Evolutionary conservation across 1,140 invertebrate species (phyloP).

Genomic region (Plectus sambesii): DNA sequence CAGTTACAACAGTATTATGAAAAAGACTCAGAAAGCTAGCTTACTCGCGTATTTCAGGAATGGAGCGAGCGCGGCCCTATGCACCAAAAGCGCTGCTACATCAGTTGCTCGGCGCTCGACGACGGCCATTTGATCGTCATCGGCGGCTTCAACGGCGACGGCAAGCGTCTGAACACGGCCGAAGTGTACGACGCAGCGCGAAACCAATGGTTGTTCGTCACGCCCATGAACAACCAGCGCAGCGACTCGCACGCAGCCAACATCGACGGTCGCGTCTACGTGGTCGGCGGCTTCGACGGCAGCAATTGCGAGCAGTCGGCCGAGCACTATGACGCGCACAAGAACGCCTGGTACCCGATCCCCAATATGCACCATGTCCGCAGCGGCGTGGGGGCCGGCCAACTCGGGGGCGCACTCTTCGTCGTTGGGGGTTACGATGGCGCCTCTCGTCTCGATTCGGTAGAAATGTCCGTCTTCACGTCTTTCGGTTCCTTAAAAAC

Average conservation of each 20-base stretch:
- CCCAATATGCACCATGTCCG: slow-evolving; percentile 61
- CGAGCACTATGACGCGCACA: slow-evolving; percentile 69
- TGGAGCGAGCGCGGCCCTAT: slow-evolving; percentile 58
- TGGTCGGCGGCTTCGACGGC: slow-evolving; percentile 77
- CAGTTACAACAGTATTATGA: too few species aligned
- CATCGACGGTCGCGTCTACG: slow-evolving; percentile 61
- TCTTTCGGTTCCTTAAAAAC: too few species aligned
- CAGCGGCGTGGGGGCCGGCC: slow-evolving; percentile 63
- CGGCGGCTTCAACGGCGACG: slow-evolving; percentile 55
- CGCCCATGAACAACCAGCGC: slow-evolving; percentile 54
- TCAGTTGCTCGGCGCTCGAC: slow-evolving; percentile 60
- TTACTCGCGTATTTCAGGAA: slow-evolving; percentile 58
- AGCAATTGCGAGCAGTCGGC: slow-evolving; percentile 70
- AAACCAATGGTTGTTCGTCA: slow-evolving; percentile 46
- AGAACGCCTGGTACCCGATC: slow-evolving; percentile 73
- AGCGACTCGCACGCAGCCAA: slow-evolving; percentile 64
- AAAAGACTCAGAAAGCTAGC: too few species aligned
- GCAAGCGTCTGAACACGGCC: slow-evolving; percentile 43
- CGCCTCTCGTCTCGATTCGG: slow-evolving; percentile 53
- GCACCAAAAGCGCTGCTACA: slow-evolving; percentile 58
- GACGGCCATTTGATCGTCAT: slow-evolving; percentile 53
- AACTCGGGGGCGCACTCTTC: slow-evolving; percentile 59
- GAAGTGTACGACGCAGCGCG: slow-evolving; percentile 38
- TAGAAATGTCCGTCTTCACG: too few species aligned
- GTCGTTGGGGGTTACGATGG: slow-evolving; percentile 69